A percentile compares a stretch with the other conserved stretches of the same genome.
Conservation (phyloP, 1,140 invertebrate species). For the Rhizoglyphus robini region DNA sequence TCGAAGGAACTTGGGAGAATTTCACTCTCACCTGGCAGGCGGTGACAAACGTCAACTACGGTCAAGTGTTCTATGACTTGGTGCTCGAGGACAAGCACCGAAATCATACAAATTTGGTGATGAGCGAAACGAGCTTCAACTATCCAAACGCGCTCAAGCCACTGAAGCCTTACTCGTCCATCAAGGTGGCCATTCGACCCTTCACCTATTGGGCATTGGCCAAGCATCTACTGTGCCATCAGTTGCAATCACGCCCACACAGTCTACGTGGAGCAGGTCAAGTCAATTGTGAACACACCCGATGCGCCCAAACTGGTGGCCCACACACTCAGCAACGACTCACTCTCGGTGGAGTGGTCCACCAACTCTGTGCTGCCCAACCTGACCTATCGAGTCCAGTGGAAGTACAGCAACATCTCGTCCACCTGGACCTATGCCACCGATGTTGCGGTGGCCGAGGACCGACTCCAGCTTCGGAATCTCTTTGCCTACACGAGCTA, state of each 20-base stretch:
- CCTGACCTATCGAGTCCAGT: too few relatives aligned
- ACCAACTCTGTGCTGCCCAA: too few relatives aligned
- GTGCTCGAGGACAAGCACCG: constrained; percentile 38
- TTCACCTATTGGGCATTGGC: constrained; percentile 70
- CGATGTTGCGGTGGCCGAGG: neutral
- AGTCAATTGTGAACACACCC: constrained; percentile 26
- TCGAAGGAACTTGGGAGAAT: constrained; percentile 52
- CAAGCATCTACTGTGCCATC: constrained; percentile 55
- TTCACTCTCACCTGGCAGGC: constrained; percentile 68
- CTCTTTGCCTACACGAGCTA: too few relatives aligned
- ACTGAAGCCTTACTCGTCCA: constrained; percentile 48
- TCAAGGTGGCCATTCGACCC: constrained; percentile 56
- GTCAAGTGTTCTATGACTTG: constrained; percentile 66
- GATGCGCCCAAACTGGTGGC: too few relatives aligned
- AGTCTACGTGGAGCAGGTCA: constrained; percentile 48
- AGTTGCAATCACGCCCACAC: constrained; percentile 61
- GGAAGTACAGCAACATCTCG: too few relatives aligned
- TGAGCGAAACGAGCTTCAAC: constrained; percentile 27
- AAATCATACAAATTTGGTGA: constrained; percentile 17
- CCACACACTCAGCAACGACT: constrained; percentile 30
- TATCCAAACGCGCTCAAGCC: constrained; percentile 38
- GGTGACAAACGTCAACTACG: constrained; percentile 56
- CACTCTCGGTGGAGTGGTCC: constrained; percentile 60
- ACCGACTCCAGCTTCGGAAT: neutral
- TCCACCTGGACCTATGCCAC: neutral